These are phyloP conservation scores for Perodicticus potto DNA, from an alignment of 2,797 vertebrate species.

Conservation along the genomic window DNA sequence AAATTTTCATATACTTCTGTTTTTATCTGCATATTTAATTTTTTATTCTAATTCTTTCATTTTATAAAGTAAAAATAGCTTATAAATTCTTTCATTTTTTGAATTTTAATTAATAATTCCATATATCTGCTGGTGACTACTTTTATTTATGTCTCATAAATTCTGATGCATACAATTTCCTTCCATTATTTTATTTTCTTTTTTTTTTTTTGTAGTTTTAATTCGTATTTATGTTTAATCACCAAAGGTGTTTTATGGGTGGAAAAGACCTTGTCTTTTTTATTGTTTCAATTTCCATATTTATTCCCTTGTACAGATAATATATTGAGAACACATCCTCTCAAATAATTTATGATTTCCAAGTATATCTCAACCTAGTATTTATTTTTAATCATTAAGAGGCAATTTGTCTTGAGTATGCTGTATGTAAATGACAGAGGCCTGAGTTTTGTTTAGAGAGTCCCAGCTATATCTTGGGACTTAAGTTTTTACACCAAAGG, in stretches of 20 bases:
- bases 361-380: too few relatives aligned
- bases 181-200: background rate
- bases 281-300: background rate
- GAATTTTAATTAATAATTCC: background rate
- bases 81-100: background rate
- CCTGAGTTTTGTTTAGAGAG: too few relatives aligned
- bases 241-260: background rate
- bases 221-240: background rate
- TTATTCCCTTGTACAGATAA: background rate
- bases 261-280: background rate
- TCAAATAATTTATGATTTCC: too few relatives aligned
- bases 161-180: background rate
- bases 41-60: background rate
- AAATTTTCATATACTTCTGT: background rate
- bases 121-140: background rate
- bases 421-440: too few relatives aligned
- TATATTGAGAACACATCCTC: background rate
- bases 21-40: background rate
- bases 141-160: background rate
- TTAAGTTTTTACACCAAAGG: background rate
- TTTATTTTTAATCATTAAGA: too few relatives aligned
- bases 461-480: background rate
- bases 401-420: too few relatives aligned
- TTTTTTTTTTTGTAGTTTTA: background rate
- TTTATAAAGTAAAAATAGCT: background rate